Evolutionary conservation across 2,797 vertebrate genomes (phyloP).

Genomic region (Balearica regulorum): DNA sequence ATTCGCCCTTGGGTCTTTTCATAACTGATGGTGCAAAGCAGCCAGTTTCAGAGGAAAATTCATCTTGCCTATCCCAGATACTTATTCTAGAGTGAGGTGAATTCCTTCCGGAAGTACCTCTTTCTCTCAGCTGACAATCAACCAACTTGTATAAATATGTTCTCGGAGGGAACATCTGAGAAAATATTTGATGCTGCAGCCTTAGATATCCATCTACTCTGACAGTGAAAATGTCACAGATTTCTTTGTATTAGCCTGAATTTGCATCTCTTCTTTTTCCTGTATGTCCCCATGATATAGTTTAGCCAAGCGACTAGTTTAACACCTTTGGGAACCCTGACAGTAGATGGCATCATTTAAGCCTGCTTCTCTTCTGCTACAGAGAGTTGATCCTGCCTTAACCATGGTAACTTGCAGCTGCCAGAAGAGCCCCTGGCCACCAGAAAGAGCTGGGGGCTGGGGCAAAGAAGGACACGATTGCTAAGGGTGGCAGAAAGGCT

Average conservation of each 20-base stretch:
- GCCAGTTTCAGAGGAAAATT: neutral
- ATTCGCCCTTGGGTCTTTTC: neutral
- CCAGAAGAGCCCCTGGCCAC: neutral
- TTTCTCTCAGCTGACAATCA: neutral
- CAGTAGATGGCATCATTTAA: neutral
- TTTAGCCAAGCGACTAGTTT: neutral
- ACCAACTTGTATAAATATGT: neutral
- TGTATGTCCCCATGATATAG: neutral
- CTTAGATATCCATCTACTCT: neutral
- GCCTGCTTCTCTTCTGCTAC: neutral
- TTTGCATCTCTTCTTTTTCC: neutral
- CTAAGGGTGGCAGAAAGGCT: neutral
- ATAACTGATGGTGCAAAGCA: neutral
- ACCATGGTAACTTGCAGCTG: neutral
- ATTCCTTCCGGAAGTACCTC: neutral
- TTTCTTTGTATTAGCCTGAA: neutral
- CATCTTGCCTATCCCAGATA: neutral
- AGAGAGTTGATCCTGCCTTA: neutral
- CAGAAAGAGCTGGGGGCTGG: neutral
- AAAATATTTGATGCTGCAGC: neutral
- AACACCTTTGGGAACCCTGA: neutral
- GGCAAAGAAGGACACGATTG: neutral
- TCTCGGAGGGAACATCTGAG: neutral
- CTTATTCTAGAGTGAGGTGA: neutral
- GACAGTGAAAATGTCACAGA: neutral